Evolutionary conservation across 2,113 vertebrate species (phyloP).

Genomic region (Esox niger): DNA sequence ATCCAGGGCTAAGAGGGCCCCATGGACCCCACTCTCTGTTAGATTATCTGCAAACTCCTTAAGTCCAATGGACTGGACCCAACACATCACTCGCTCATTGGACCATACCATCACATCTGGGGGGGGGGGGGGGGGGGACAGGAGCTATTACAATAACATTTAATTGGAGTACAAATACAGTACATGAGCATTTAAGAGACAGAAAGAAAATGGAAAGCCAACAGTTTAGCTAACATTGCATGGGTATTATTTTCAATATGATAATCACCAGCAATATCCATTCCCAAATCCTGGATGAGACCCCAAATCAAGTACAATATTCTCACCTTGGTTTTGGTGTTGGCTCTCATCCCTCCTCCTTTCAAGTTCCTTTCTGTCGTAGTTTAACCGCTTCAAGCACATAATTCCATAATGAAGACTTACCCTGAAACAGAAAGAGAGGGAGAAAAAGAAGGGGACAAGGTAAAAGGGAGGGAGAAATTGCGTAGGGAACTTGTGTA

Average conservation of each 20-base stretch:
- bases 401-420: conserved; percentile 93
- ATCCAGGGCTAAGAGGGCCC: conserved; percentile 86
- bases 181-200: not conserved
- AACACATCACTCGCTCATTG: conserved; percentile 92
- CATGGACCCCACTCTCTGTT: conserved; percentile 88
- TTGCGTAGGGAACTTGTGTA: not conserved
- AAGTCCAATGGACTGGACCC: conserved; percentile 88
- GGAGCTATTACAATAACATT: not conserved
- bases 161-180: not conserved
- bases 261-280: too few species aligned
- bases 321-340: conserved; percentile 83
- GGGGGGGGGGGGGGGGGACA: not conserved
- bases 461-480: not conserved
- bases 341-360: conserved; percentile 87
- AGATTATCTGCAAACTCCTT: conserved; percentile 92
- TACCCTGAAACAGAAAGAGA: conserved; percentile 68
- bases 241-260: too few species aligned
- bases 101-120: conserved; percentile 95
- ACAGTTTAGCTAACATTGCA: too few species aligned
- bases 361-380: conserved; percentile 90
- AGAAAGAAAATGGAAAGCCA: not conserved
- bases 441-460: not conserved
- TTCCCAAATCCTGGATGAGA: too few species aligned
- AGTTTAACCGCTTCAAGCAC: conserved; percentile 92
- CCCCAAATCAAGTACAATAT: too few species aligned